Conservation (phyloP, 2,888 invertebrate genomes). For the Zootermopsis nevadensis region DNA sequence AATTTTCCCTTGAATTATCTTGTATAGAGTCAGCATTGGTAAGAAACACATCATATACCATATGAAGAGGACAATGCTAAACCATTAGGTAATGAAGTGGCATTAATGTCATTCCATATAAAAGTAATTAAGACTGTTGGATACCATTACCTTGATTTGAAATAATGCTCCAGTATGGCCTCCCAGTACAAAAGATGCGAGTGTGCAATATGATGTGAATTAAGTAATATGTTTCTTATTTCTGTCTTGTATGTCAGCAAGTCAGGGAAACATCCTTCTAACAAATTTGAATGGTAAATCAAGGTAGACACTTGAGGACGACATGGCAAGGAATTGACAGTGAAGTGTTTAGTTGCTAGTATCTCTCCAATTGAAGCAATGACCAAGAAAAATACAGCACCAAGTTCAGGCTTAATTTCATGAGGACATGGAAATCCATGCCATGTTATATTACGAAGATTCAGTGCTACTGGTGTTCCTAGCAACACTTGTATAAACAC, state of each 20-base stretch:
- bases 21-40: too few relatives aligned
- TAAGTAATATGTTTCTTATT: conserved; percentile 41
- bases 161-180: conserved; percentile 56
- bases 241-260: conserved; percentile 52
- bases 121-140: too few relatives aligned
- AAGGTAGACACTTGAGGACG: conserved; percentile 41
- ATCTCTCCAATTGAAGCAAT: conserved; percentile 58
- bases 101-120: too few relatives aligned
- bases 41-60: too few relatives aligned
- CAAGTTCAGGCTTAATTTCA: conserved; percentile 62
- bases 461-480: conserved; percentile 66
- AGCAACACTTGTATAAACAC: conserved; percentile 63
- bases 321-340: conserved; percentile 49
- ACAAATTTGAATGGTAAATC: background rate
- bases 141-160: conserved; percentile 48
- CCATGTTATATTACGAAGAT: conserved; percentile 68
- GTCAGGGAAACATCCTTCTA: conserved; percentile 53
- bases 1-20: too few relatives aligned
- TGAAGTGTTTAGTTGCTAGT: conserved; percentile 39
- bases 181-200: conserved; percentile 56
- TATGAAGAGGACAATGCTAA: too few relatives aligned
- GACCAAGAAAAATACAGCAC: conserved; percentile 58
- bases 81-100: too few relatives aligned
- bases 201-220: conserved; percentile 49
- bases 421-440: conserved; percentile 66